Evolutionary conservation across 2,113 vertebrate species (phyloP).

Genomic region (Globicephala melas): DNA sequence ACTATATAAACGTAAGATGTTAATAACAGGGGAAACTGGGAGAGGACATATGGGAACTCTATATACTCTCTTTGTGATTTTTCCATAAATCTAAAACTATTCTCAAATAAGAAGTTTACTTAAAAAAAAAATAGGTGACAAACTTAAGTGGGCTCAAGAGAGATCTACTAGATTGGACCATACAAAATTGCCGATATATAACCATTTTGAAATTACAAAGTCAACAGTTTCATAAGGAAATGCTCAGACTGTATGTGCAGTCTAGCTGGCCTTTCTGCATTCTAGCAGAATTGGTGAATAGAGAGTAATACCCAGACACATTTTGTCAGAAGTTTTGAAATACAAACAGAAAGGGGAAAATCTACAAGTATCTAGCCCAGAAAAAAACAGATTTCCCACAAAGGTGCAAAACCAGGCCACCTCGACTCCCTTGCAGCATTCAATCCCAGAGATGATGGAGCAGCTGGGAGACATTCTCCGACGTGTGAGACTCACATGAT

Average conservation of each 20-base stretch:
- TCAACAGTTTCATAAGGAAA: not conserved
- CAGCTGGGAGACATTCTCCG: not conserved
- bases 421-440: not conserved
- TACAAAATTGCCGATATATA: not conserved
- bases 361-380: not conserved
- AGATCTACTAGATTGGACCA: not conserved
- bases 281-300: not conserved
- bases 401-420: not conserved
- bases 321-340: conserved; percentile 22
- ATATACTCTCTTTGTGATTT: not conserved
- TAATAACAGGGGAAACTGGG: not conserved
- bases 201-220: not conserved
- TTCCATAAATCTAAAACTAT: not conserved
- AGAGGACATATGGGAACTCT: not conserved
- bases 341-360: not conserved
- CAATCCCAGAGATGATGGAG: not conserved
- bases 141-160: not conserved
- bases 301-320: not conserved
- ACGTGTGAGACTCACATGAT: rapidly evolving
- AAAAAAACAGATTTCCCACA: not conserved
- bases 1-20: not conserved
- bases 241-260: too few relatives aligned
- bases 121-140: not conserved
- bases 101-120: not conserved
- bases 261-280: not conserved